Percentiles rank a stretch among this genome's conserved stretches.
Evolutionary conservation across 2,113 vertebrate genomes (phyloP).

Genomic region (Polypterus bichir): DNA sequence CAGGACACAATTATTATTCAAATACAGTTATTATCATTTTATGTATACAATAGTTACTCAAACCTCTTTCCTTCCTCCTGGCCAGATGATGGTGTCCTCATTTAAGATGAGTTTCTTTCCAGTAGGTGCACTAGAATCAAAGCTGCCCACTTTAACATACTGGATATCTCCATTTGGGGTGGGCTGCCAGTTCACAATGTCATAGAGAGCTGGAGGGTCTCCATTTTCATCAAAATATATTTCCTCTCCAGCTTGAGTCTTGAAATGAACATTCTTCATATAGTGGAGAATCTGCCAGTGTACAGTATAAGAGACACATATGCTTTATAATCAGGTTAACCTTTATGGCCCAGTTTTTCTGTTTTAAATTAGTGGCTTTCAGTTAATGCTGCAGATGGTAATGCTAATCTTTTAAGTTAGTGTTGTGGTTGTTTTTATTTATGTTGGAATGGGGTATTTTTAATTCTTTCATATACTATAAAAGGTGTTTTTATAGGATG

Average conservation of each 20-base stretch:
- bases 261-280: conserved; percentile 16
- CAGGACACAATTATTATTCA: no score
- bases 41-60: not conserved
- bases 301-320: not conserved
- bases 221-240: conserved; percentile 18
- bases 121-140: not conserved
- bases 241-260: conserved; percentile 4
- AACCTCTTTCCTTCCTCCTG: conserved; percentile 6
- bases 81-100: conserved; percentile 8
- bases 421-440: no score
- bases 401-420: no score
- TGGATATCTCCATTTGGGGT: not conserved
- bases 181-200: conserved; percentile 17
- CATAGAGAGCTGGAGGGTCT: conserved; percentile 18
- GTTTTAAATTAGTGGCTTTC: no score
- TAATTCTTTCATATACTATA: no score
- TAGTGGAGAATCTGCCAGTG: conserved; percentile 12
- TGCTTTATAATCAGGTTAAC: no score
- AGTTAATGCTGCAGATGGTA: no score
- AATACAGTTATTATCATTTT: no score
- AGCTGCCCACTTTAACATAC: conserved; percentile 7
- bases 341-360: no score
- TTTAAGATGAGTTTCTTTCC: conserved; percentile 7
- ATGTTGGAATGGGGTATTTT: no score
- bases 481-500: no score